Conservation (phyloP, 2,113 vertebrate genomes). For the Numida meleagris region DNA sequence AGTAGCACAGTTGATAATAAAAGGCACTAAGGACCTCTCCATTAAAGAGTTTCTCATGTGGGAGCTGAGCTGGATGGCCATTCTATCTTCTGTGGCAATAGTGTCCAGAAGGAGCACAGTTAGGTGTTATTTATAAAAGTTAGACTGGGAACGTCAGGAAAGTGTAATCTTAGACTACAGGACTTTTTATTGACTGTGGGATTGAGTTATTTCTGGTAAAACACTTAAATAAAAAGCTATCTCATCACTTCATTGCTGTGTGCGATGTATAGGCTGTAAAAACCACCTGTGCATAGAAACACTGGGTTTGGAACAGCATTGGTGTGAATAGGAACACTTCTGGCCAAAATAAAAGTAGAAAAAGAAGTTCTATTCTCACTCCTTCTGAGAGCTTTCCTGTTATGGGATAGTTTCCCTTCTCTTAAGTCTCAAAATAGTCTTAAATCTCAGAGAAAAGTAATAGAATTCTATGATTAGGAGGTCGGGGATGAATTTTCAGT, state of each 20-base stretch:
- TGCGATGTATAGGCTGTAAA: constrained; percentile 32
- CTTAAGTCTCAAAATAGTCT: background rate
- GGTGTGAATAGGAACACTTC: background rate
- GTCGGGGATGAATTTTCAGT: background rate
- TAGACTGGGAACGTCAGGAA: constrained; percentile 45
- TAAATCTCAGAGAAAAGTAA: background rate
- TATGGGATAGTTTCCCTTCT: background rate
- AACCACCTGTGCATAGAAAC: constrained; percentile 38
- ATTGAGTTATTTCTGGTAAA: constrained; percentile 49
- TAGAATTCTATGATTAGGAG: background rate
- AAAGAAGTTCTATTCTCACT: background rate
- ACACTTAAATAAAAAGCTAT: constrained; percentile 35
- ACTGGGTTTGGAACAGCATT: background rate
- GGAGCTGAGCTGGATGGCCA: background rate
- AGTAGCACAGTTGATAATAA: background rate
- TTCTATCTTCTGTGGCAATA: background rate
- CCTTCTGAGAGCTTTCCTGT: background rate
- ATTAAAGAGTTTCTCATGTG: background rate
- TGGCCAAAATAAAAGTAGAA: constrained; percentile 5
- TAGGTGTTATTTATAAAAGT: constrained; percentile 40
- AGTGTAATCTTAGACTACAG: constrained; percentile 14
- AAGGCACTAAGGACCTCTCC: constrained; percentile 4
- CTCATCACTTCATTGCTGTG: constrained; percentile 38
- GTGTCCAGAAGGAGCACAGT: background rate
- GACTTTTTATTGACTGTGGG: constrained; percentile 32